phyloP scores from a whole-genome alignment of 2,113 vertebrate species.

The Ptilonorhynchus violaceus region DNA sequence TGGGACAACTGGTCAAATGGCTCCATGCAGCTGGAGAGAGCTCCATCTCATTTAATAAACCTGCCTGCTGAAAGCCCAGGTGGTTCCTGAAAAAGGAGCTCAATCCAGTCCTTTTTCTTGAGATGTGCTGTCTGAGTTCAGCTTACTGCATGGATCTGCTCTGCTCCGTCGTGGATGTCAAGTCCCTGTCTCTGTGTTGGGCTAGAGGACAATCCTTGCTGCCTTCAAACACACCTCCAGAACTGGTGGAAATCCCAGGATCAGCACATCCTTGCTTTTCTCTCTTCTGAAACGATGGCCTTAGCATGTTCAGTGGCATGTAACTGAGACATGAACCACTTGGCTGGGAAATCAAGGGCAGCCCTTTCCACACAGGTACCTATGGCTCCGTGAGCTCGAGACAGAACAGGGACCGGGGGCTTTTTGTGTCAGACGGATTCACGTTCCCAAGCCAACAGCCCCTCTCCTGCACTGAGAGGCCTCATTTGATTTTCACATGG shows the following conservation, averaged over 20 bases:
- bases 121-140: not conserved
- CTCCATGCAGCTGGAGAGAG: not conserved
- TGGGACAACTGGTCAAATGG: not conserved
- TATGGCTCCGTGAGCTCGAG: not conserved
- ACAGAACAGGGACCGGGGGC: not conserved
- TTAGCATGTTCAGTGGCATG: not conserved
- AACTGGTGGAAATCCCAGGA: not conserved
- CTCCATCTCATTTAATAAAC: not conserved
- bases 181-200: not conserved
- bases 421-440: not conserved
- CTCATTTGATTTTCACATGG: not conserved
- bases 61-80: not conserved
- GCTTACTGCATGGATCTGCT: not conserved
- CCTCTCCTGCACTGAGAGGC: not conserved
- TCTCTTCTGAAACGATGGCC: not conserved
- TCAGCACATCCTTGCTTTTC: not conserved
- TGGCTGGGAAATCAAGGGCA: not conserved
- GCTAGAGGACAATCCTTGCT: not conserved
- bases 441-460: not conserved
- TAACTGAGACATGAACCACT: not conserved
- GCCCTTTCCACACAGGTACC: not conserved
- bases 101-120: not conserved
- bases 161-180: not conserved
- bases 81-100: not conserved
- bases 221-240: not conserved